Evolutionary conservation across 2,888 invertebrate genomes (phyloP), one percentile per base, ranked within the genome.

Genomic region (Parasteatoda lunata): DNA sequence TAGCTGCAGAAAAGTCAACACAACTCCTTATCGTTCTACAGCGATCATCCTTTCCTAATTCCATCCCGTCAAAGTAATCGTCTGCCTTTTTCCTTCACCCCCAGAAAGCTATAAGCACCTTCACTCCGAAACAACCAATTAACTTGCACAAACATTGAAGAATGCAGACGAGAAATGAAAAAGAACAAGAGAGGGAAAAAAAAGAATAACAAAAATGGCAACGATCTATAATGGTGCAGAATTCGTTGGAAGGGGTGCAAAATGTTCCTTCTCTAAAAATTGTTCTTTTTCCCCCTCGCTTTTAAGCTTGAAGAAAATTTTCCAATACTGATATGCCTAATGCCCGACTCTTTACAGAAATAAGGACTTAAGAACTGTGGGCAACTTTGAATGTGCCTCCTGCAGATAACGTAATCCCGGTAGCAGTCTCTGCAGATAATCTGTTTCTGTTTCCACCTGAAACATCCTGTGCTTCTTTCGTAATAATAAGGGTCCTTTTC

Each of bases 381-480:
- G 65, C 45, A 80, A 85, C 75, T 79, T 79, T 59, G 85, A 86
- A 86, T 65, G 85, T 86, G 85, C 71, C 80, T 64, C 54, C n/a
- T 3, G 51, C 66, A 86, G 85, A 86, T 86, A 86, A 86, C 85
- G 80, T 86, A 86, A 86, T 86, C 85, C 85, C 77, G 71, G 52
- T 47, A 69, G 71, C 80, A 66, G 65, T 76, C 76, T 66, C 66
- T 15, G 77, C n/a, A 77, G 80, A 86, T 86, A 86, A 86, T 86
- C 85, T 86, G 85, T 86, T 86, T 86, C 85, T 80, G 77, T 86
- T 86, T 86, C 80, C 85, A 86, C 85, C 80, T 85, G 84, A 73
- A 66, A 66, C 82, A 30, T 30, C 30, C 30, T 30, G 30, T 30
- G 30, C 30, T 30, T 30, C 30, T 30, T 30, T 30, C 30, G 30